Percentiles rank a stretch among this genome's conserved stretches.
Evolutionary conservation across 1,140 invertebrate species (phyloP).

Genomic region (Drosophila virilis): DNA sequence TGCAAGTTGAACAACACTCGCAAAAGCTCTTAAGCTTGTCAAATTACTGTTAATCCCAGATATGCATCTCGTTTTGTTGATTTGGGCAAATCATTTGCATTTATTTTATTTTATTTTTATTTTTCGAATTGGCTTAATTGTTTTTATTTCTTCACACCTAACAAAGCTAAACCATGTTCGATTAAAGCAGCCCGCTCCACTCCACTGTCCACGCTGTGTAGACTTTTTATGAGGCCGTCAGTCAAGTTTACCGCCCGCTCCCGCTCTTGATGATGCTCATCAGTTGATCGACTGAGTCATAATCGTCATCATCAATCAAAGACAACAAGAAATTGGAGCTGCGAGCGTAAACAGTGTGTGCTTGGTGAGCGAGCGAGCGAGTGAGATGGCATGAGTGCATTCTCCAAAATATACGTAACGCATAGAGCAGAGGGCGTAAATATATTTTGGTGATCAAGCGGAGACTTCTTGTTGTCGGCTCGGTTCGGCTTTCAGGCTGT

Average conservation of each 20-base stretch:
- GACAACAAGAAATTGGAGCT: constrained; percentile 46
- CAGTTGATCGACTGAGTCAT: constrained; percentile 57
- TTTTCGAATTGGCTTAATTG: constrained; percentile 4
- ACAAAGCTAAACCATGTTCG: constrained; percentile 1
- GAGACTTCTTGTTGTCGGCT: background rate
- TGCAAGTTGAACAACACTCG: constrained; percentile 1
- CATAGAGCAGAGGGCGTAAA: background rate
- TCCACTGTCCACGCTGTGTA: constrained; percentile 10
- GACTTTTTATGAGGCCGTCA: constrained; percentile 28
- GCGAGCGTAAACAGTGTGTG: background rate
- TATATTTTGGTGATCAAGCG: background rate
- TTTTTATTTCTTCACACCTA: constrained; percentile 34
- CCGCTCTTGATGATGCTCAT: background rate
- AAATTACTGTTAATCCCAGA: constrained; percentile 15
- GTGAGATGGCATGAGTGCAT: background rate
- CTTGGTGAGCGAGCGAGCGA: background rate
- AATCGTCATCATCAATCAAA: constrained; percentile 72
- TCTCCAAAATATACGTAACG: background rate
- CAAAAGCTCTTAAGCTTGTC: background rate
- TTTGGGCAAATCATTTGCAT: constrained; percentile 31
- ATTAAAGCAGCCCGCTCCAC: too few relatives aligned
- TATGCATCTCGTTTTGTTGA: constrained; percentile 3
- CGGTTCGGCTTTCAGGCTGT: background rate
- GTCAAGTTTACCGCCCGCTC: background rate
- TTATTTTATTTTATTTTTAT: constrained; percentile 2